Evolutionary conservation across 1,140 invertebrate species (phyloP).

Genomic region (Monomorium pharaonis): DNA sequence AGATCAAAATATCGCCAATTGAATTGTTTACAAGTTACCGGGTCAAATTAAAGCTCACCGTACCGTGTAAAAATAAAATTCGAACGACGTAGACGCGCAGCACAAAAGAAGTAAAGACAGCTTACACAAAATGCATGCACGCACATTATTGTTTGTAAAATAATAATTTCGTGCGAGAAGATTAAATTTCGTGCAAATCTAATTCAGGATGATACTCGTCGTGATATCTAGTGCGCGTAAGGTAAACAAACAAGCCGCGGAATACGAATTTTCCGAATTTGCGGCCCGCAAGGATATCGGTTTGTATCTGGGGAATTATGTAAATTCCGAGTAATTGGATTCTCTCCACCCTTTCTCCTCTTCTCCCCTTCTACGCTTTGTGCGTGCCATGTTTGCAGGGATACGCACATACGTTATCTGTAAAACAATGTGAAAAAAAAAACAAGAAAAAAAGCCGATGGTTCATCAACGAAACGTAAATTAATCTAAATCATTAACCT

Average conservation of each 20-base stretch:
- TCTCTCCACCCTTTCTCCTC: neutral
- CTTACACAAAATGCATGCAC: neutral
- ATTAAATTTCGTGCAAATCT: slow-evolving; percentile 50
- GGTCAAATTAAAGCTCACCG: slow-evolving; percentile 21
- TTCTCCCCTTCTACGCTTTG: neutral
- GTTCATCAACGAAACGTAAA: neutral
- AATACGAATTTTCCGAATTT: slow-evolving; percentile 70
- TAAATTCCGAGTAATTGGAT: slow-evolving; percentile 70
- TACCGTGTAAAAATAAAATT: neutral
- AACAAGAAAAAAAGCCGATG: too few relatives aligned
- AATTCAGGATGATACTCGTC: slow-evolving; percentile 56
- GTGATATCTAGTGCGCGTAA: slow-evolving; percentile 48
- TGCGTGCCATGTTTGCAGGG: slow-evolving; percentile 7
- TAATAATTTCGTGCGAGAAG: neutral
- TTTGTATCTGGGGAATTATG: slow-evolving; percentile 63
- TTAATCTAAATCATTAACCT: neutral
- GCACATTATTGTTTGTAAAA: slow-evolving; percentile 2
- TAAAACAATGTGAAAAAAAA: neutral
- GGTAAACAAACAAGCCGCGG: slow-evolving; percentile 62
- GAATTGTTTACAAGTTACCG: slow-evolving; percentile 15
- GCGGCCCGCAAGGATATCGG: slow-evolving; percentile 54
- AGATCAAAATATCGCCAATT: slow-evolving; percentile 8
- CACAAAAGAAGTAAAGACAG: neutral
- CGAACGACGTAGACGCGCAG: neutral
- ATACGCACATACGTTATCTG: neutral